Evolutionary conservation across 2,888 invertebrate species (phyloP).

Genomic region (Mimachlamys varia): DNA sequence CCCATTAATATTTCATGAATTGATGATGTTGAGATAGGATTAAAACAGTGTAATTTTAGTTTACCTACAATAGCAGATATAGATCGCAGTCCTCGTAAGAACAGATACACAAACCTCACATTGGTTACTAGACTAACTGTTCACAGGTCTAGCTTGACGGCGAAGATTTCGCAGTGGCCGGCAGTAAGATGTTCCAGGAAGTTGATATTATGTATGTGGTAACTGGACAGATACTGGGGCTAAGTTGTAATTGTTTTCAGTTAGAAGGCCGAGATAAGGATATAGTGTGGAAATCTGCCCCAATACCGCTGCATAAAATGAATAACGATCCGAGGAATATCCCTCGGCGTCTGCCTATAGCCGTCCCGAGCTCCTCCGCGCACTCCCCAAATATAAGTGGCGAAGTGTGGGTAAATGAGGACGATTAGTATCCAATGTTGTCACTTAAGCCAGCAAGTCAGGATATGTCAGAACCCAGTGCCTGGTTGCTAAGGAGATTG

Average conservation of each 20-base stretch:
- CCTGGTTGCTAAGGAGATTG: slow-evolving; percentile 52
- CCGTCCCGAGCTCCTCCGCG: not conserved
- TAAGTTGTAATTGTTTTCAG: slow-evolving; percentile 24
- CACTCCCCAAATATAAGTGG: slow-evolving; percentile 26
- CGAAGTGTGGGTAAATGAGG: slow-evolving; percentile 50
- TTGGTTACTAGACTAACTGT: not conserved
- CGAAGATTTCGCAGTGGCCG: not conserved
- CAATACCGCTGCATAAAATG: slow-evolving; percentile 25
- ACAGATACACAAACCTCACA: not conserved
- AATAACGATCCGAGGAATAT: not conserved
- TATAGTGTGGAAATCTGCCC: slow-evolving; percentile 26
- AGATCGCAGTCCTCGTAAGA: not conserved
- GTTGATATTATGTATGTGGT: not conserved
- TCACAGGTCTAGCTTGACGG: not conserved
- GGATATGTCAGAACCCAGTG: slow-evolving; percentile 52
- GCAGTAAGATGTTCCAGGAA: not conserved
- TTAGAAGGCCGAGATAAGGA: not conserved
- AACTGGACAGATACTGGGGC: not conserved
- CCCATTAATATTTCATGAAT: slow-evolving; percentile 5
- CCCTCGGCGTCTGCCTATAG: not conserved
- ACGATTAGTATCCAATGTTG: slow-evolving; percentile 51
- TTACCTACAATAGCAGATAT: slow-evolving; percentile 11
- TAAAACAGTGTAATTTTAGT: slow-evolving; percentile 36
- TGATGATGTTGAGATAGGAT: slow-evolving; percentile 14
- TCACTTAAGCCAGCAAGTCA: slow-evolving; percentile 45